A percentile compares a stretch with the other conserved stretches of the same genome.
Conservation (phyloP, 2,888 invertebrate genomes). For the Harpalus rufipes region DNA sequence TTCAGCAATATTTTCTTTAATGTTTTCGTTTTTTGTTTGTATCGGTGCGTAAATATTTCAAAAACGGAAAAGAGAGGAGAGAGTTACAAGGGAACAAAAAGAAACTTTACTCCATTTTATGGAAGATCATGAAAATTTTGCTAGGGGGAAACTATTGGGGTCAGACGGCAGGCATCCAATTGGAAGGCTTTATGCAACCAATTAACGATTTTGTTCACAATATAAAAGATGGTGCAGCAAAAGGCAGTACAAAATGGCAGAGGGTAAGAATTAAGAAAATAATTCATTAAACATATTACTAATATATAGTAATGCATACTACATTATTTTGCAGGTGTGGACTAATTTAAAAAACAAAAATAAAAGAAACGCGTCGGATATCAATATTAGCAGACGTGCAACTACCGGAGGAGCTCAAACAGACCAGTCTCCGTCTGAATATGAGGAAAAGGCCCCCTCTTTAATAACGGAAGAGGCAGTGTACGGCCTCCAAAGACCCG, state of each 20-base stretch:
- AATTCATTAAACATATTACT: neutral
- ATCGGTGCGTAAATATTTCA: too few relatives aligned
- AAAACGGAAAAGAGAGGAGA: neutral
- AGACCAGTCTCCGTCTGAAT: neutral
- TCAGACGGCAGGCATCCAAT: too few relatives aligned
- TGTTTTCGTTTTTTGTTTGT: too few relatives aligned
- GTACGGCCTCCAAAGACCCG: neutral
- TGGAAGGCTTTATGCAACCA: neutral
- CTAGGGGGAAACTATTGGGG: too few relatives aligned
- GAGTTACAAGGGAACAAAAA: neutral
- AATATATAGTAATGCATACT: too few relatives aligned
- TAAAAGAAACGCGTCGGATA: neutral
- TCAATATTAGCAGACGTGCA: neutral
- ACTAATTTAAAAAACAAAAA: neutral
- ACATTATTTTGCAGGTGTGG: conserved; percentile 7
- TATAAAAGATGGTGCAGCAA: neutral
- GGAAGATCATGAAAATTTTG: conserved; percentile 21
- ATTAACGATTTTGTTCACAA: neutral
- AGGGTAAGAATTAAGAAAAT: neutral
- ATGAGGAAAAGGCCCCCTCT: neutral
- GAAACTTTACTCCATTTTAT: neutral
- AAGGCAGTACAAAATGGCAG: conserved; percentile 1
- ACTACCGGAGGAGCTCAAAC: neutral
- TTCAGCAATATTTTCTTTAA: too few relatives aligned
- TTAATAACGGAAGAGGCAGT: conserved; percentile 1